Conservation (phyloP, 2,113 vertebrate species). For the Osmerus mordax region DNA sequence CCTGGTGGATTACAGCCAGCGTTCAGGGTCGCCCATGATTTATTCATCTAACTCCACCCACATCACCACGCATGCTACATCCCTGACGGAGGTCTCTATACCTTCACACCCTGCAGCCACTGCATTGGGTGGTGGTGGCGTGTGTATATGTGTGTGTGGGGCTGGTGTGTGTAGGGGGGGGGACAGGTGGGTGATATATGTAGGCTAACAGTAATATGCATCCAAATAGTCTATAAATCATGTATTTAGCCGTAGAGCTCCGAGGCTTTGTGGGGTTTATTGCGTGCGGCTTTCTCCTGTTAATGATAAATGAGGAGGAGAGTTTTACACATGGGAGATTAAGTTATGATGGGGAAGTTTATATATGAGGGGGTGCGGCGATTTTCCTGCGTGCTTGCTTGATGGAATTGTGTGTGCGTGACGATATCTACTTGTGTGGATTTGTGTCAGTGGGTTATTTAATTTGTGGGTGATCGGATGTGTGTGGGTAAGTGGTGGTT, state of each 20-base stretch:
- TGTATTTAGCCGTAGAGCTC: background rate
- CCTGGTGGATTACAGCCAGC: conserved; percentile 50
- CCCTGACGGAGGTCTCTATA: background rate
- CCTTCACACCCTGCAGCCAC: too few species aligned
- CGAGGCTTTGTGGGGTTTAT: background rate
- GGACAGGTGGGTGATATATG: conserved; percentile 18
- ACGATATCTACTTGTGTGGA: conserved; percentile 29
- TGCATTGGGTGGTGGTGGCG: too few species aligned
- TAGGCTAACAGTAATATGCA: background rate
- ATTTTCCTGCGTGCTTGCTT: background rate
- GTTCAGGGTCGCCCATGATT: conserved; percentile 60
- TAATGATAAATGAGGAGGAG: background rate
- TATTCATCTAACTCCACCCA: conserved; percentile 60
- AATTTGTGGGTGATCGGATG: conserved; percentile 20
- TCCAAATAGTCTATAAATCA: conserved; percentile 31
- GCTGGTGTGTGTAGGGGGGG: conserved; percentile 7
- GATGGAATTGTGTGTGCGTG: conserved; percentile 21
- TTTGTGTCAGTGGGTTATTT: conserved; percentile 48
- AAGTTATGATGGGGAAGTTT: conserved; percentile 5
- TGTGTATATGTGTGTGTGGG: too few species aligned
- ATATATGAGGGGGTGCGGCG: background rate
- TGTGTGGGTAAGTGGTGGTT: conserved; percentile 21
- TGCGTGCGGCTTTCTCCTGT: background rate
- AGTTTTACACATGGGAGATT: conserved; percentile 15
- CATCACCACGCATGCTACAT: conserved; percentile 18